Conservation (phyloP, 1,140 invertebrate genomes). For the Neodiprion fabricii region DNA sequence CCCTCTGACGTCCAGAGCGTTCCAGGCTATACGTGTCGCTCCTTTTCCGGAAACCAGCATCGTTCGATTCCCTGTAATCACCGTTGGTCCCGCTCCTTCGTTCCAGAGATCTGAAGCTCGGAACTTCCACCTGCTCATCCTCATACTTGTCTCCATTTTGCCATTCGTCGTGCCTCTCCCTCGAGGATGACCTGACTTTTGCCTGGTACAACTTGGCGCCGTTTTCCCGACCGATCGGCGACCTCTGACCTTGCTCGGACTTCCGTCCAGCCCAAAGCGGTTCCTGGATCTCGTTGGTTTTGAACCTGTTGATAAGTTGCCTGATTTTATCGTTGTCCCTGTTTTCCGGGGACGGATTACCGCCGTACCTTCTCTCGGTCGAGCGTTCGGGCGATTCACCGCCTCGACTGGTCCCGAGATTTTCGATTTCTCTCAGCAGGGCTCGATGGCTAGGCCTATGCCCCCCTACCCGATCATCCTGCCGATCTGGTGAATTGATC, state of each 20-base stretch:
- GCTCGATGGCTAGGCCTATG: not conserved
- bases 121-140: slow-evolving; percentile 10
- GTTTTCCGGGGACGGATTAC: not conserved
- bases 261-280: no score
- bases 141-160: not conserved
- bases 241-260: no score
- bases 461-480: not conserved
- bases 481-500: no score
- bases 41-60: slow-evolving; percentile 17
- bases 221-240: not conserved
- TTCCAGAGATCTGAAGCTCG: slow-evolving; percentile 12
- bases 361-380: not conserved
- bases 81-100: slow-evolving; percentile 23
- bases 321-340: not conserved
- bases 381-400: not conserved
- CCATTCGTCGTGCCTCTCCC: not conserved
- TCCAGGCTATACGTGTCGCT: slow-evolving; percentile 23
- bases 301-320: not conserved
- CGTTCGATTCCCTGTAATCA: slow-evolving; percentile 25
- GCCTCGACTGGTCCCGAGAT: not conserved
- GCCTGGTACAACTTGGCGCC: not conserved
- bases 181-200: not conserved
- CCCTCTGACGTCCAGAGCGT: not conserved
- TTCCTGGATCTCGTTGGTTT: not conserved
- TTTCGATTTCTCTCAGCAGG: not conserved